These are phyloP conservation scores for Sinodicranocentrus sp. DNA, from an alignment of 2,888 invertebrate genomes.

Conservation along the genomic window DNA sequence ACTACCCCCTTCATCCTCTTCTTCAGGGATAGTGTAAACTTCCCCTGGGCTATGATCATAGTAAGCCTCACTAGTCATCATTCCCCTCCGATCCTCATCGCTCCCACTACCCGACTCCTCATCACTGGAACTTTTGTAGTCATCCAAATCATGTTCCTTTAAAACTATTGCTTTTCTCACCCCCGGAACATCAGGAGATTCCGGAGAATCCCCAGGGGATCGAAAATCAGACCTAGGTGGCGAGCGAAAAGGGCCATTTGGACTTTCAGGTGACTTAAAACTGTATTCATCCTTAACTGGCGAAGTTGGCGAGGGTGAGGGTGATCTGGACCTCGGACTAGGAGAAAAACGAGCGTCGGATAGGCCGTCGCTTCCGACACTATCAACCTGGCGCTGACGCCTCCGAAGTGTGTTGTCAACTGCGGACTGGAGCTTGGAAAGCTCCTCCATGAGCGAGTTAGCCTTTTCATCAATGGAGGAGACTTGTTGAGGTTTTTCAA, in stretches of 20 bases:
- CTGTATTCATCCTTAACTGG: constrained; percentile 54
- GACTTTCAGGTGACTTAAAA: constrained; percentile 56
- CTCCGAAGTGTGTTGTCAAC: constrained; percentile 73
- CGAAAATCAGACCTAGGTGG: constrained; percentile 59
- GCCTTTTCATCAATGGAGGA: constrained; percentile 72
- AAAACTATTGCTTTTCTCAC: constrained; percentile 76
- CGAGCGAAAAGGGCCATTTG: constrained; percentile 70
- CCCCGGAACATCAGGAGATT: constrained; percentile 74
- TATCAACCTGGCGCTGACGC: constrained; percentile 68
- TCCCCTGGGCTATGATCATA: constrained; percentile 80
- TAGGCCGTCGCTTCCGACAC: constrained; percentile 2
- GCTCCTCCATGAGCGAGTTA: constrained; percentile 75
- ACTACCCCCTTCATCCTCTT: constrained; percentile 80
- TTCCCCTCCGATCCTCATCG: constrained; percentile 64
- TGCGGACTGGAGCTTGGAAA: constrained; percentile 75
- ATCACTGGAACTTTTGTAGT: constrained; percentile 76
- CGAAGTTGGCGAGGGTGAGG: constrained; percentile 73
- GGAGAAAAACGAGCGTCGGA: constrained; percentile 60
- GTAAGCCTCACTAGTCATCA: constrained; percentile 75
- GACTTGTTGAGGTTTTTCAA: constrained; percentile 29
- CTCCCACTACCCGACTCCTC: constrained; percentile 76
- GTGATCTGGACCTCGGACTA: constrained; percentile 67
- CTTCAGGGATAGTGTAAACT: constrained; percentile 81
- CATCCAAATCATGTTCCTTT: constrained; percentile 76
- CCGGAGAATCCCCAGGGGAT: constrained; percentile 70